Percentiles rank a stretch among this genome's conserved stretches.
phyloP scores from a whole-genome alignment of 2,888 invertebrate species.

The Cyaniris semiargus region DNA sequence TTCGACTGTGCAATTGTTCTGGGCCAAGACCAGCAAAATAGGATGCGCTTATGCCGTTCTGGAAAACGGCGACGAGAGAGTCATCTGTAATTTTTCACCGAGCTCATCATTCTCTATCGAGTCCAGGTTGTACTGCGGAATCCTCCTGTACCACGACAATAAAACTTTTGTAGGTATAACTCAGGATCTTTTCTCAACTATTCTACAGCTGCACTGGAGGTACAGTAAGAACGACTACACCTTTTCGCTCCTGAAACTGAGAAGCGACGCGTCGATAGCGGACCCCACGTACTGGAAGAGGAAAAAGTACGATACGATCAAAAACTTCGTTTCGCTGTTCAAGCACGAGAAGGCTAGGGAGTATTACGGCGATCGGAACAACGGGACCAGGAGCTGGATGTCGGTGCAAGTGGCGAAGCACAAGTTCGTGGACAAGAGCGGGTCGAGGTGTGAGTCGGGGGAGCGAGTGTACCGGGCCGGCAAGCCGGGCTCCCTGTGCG shows the following conservation, averaged over 20 bases:
- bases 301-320: conserved; percentile 49
- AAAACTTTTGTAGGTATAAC: conserved; percentile 32
- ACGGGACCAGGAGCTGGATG: conserved; percentile 57
- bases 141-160: conserved; percentile 51
- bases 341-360: conserved; percentile 51
- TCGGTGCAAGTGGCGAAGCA: conserved; percentile 63
- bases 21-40: conserved; percentile 66
- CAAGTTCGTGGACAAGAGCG: conserved; percentile 54
- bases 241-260: conserved; percentile 2
- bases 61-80: conserved; percentile 57
- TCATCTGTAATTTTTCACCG: conserved; percentile 69
- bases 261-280: not conserved
- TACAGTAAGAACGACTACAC: not conserved
- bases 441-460: conserved; percentile 57
- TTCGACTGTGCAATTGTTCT: conserved; percentile 63
- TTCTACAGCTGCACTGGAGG: not conserved
- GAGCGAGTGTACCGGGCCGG: conserved; percentile 60
- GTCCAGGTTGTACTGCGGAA: conserved; percentile 61
- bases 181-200: conserved; percentile 40
- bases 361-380: conserved; percentile 44
- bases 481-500: conserved; percentile 57
- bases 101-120: conserved; percentile 62
- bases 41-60: conserved; percentile 64
- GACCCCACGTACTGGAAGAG: not conserved
- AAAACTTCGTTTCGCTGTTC: conserved; percentile 54